Conservation (phyloP, 2,888 invertebrate genomes). For the Aleiodes leptofemur region DNA sequence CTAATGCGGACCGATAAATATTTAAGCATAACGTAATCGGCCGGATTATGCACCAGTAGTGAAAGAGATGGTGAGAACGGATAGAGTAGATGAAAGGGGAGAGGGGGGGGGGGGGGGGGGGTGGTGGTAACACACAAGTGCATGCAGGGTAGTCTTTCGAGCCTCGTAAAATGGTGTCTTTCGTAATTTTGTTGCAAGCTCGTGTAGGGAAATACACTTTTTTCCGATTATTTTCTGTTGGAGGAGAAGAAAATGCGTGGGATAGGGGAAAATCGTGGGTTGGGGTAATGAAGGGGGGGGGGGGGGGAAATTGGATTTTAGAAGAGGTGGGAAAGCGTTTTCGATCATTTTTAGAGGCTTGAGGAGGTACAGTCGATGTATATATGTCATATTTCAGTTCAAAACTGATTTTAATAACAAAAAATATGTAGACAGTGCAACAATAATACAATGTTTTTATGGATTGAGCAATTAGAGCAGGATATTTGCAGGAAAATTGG, state of each 20-base stretch:
- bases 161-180: slow-evolving; percentile 66
- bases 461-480: too few species aligned
- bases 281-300: too few species aligned
- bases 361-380: too few species aligned
- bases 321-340: too few species aligned
- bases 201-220: slow-evolving; percentile 14
- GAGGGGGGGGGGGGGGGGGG: slow-evolving; percentile 40
- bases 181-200: slow-evolving; percentile 63
- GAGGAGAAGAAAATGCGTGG: not conserved
- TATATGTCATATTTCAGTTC: too few species aligned
- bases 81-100: slow-evolving; percentile 42
- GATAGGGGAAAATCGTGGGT: not conserved
- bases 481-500: too few species aligned
- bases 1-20: slow-evolving; percentile 74
- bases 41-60: slow-evolving; percentile 64
- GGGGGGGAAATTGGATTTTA: too few species aligned
- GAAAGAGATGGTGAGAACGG: slow-evolving; percentile 44
- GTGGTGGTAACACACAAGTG: slow-evolving; percentile 51
- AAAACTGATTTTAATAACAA: too few species aligned
- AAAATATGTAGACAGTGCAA: too few species aligned
- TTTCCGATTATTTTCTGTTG: not conserved
- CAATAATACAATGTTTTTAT: too few species aligned
- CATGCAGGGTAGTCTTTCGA: slow-evolving; percentile 56
- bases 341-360: too few species aligned
- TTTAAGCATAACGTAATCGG: slow-evolving; percentile 74